A percentile compares a stretch with the other conserved stretches of the same genome.
phyloP scores from a whole-genome alignment of 2,113 vertebrate genomes.

The Trochalopteron elliotii region DNA sequence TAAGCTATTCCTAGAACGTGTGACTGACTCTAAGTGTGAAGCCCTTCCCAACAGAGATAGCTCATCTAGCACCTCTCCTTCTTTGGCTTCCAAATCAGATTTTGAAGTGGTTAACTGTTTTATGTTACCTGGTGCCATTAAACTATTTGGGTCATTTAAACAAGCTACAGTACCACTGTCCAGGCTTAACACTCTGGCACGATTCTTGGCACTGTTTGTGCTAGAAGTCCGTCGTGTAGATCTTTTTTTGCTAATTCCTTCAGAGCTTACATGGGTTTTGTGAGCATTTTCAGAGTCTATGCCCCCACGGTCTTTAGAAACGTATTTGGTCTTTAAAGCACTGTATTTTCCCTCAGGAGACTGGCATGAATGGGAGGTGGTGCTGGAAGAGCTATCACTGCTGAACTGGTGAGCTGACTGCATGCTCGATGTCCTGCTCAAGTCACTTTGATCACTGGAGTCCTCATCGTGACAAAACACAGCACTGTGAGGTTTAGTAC shows the following conservation, averaged over 20 bases:
- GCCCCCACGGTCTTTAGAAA: conserved; percentile 69
- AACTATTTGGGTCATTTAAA: conserved; percentile 87
- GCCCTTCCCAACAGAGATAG: conserved; percentile 93
- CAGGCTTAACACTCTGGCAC: conserved; percentile 92
- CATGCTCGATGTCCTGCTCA: conserved; percentile 92
- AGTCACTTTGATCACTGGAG: conserved; percentile 95
- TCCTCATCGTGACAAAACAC: conserved; percentile 90
- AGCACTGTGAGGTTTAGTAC: conserved; percentile 87
- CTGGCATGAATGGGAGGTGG: conserved; percentile 89
- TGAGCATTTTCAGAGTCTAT: conserved; percentile 68
- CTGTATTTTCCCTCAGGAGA: conserved; percentile 87
- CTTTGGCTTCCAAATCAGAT: conserved; percentile 99
- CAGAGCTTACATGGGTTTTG: conserved; percentile 72
- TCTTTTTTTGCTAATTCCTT: conserved; percentile 77
- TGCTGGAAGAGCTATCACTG: conserved; percentile 94
- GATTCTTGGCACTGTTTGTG: conserved; percentile 88
- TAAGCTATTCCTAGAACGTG: conserved; percentile 95
- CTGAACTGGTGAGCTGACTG: conserved; percentile 90
- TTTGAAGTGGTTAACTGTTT: conserved; percentile 97
- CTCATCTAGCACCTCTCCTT: conserved; percentile 97
- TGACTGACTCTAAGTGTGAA: conserved; percentile 97
- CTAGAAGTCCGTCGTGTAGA: conserved; percentile 85
- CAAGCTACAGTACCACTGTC: conserved; percentile 96
- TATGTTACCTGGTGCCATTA: conserved; percentile 85
- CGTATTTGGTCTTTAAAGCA: conserved; percentile 85